Percentiles rank a stretch among this genome's conserved stretches.
These are phyloP conservation scores for Panulirus ornatus DNA, from an alignment of 1,140 invertebrate species.

Conservation along the genomic window DNA sequence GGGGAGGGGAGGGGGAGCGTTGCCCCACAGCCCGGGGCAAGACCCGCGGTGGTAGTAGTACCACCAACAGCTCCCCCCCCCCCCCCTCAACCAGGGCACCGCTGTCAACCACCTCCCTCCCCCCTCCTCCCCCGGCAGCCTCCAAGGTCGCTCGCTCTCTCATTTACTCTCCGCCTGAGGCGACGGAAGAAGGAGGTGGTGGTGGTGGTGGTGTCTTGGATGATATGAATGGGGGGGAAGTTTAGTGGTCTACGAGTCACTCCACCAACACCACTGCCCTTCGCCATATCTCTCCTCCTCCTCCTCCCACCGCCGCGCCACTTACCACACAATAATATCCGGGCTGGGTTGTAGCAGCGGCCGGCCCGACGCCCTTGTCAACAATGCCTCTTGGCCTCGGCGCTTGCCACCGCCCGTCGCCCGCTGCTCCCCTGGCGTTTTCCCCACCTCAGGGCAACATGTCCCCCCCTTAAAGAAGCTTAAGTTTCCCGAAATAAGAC, in stretches of 20 bases:
- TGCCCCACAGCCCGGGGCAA: not conserved
- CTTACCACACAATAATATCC: not conserved
- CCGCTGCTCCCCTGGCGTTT: not conserved
- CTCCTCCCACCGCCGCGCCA: not conserved
- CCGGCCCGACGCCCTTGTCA: not conserved
- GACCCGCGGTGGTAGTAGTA: not conserved
- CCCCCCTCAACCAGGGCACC: not conserved
- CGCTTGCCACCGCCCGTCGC: not conserved
- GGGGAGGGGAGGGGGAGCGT: not conserved
- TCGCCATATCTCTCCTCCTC: not conserved
- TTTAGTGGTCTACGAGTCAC: not conserved
- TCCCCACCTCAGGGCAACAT: not conserved
- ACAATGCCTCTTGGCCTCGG: not conserved
- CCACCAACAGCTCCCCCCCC: not conserved
- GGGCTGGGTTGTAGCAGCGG: constrained; percentile 31
- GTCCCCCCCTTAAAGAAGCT: not conserved
- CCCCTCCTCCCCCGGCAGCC: no score
- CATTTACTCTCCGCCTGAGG: not conserved
- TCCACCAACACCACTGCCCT: not conserved
- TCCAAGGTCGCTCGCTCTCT: not conserved
- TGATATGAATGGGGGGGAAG: not conserved
- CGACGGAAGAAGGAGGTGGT: not conserved
- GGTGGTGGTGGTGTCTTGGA: not conserved
- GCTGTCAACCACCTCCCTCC: not conserved
- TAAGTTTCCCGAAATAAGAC: no score